Percentiles rank a stretch among this genome's conserved stretches.
These are phyloP conservation scores for Apis laboriosa DNA, from an alignment of 1,140 invertebrate genomes.

Conservation along the genomic window DNA sequence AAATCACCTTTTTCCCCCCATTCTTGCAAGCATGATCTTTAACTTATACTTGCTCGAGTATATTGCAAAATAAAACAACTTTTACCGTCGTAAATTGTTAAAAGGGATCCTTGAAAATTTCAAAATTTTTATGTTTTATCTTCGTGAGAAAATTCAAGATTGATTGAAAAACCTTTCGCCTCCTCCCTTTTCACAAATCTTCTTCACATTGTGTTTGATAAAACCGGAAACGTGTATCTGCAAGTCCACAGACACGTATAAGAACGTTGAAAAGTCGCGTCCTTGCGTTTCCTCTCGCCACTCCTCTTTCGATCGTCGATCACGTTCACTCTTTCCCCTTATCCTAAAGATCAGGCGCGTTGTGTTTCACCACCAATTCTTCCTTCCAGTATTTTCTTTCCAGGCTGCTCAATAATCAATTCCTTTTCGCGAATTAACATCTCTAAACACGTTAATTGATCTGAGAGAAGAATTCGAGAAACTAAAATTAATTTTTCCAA, in stretches of 20 bases:
- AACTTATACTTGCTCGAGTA: not conserved
- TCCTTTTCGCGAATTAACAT: not conserved
- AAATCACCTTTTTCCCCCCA: not conserved
- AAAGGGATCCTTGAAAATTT: not conserved
- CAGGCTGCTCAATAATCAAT: too few relatives aligned
- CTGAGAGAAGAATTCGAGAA: too few relatives aligned
- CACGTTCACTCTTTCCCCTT: conserved; percentile 63
- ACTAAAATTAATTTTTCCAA: too few relatives aligned
- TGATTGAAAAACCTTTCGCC: too few relatives aligned
- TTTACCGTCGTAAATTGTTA: not conserved
- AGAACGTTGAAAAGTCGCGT: conserved; percentile 47
- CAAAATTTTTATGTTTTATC: too few relatives aligned
- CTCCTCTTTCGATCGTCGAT: conserved; percentile 61
- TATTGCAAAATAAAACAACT: not conserved
- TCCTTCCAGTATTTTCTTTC: not conserved
- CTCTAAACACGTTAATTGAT: too few relatives aligned
- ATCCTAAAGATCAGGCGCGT: conserved; percentile 7
- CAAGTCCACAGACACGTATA: not conserved
- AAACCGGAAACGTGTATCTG: not conserved
- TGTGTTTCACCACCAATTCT: not conserved
- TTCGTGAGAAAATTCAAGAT: not conserved
- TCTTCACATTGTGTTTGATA: not conserved
- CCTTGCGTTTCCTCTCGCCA: conserved; percentile 69
- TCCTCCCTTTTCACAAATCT: not conserved
- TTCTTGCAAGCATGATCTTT: conserved; percentile 4